Base-by-base conservation (phyloP, 1,140 invertebrate species). In the Oncopeltus fasciatus region DNA sequence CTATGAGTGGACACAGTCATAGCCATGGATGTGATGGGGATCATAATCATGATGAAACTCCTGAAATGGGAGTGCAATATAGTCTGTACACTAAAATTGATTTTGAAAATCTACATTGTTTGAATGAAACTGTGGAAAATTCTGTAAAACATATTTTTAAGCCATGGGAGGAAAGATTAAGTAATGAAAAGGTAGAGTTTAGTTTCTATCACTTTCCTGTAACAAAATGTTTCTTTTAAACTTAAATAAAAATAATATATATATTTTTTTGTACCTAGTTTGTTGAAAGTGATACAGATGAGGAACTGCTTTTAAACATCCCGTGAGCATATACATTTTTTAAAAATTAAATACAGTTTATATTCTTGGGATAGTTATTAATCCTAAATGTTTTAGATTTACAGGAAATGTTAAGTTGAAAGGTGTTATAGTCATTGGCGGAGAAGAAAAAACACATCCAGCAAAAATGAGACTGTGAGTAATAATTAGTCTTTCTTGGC, bases 331-430 rank as follows among this genome's bases (percentile, higher is more conserved):
- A 46, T 11, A 1, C 11, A 16, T 4, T 14, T 57, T 21, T 2
- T 26, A 9, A 24, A 27, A 24, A 24, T 27, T 53, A 26, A 27
- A 9, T 9, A 24, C n/a, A n/a, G n/a, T n/a, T n/a, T n/a, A n/a
- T n/a, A n/a, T n/a, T n/a, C n/a, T n/a, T n/a, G n/a, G n/a, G n/a
- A n/a, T n/a, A n/a, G n/a, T n/a, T n/a, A n/a, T n/a, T n/a, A n/a
- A n/a, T n/a, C n/a, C n/a, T n/a, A n/a, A n/a, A n/a, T 57, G 64
- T 71, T 76, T 65, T 66, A 85, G 83, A 61, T 96, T 97, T 72
- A 92, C 90, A 47, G 94, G 92, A 21, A 91, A 91, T 78, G 80
- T 98, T 1, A 97, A 97, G 74, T 74, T 98, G 47, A 96, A 95
- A 76, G 92, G 92, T 24, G 84, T 98, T 47, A 91, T 93, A 67